Evolutionary conservation across 2,888 invertebrate species (phyloP), one percentile per base, ranked within the genome.

Genomic region (Gisinianus flammeolus): DNA sequence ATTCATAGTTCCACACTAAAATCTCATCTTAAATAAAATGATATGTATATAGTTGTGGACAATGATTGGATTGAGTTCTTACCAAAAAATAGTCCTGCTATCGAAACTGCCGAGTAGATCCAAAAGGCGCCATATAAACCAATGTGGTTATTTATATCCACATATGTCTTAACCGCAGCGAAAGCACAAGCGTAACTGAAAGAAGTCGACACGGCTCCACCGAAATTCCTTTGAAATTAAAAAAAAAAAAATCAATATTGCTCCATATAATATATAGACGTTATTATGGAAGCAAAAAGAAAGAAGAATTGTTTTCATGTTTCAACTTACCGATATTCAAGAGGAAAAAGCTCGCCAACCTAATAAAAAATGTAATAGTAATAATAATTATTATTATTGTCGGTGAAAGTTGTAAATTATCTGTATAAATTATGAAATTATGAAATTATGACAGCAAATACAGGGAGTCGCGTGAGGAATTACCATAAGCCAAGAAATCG

Each of bases 101-200:
- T 91, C 68, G 94, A 93, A 85, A 94, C 91, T 75, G 92, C 92
- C 0, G 94, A 93, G 87, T 95, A 96, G 81, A 96, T 88, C 93
- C 94, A 95, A 87, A 96, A 96, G 1, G 94, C 93, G 0, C 94
- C 95, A 86, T 93, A 92, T 44, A 94, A 87, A 0, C 94, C 93
- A 33, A 94, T 88, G 70, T 91, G 88, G 87, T 92, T 89, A 85
- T 93, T 92, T 86, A 94, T 93, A 87, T 94, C 94, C 80, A 94
- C 92, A 87, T 94, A 94, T 5, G 94, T 94, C 87, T 95, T 94
- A 24, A 94, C 94, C 30, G 94, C 93, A 54, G 94, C 90, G 86
- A 95, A 95, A 82, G 94, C 94, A 87, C 94, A 94, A 70, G 93
- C 90, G 87, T 95, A 94, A 87, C 94, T 95, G 86, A 94, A 93